Evolutionary conservation across 35 echinoderm and acorn worm species (phyloP), one percentile per base, ranked within the genome.

Genomic region (Stichopus chloronotus): DNA sequence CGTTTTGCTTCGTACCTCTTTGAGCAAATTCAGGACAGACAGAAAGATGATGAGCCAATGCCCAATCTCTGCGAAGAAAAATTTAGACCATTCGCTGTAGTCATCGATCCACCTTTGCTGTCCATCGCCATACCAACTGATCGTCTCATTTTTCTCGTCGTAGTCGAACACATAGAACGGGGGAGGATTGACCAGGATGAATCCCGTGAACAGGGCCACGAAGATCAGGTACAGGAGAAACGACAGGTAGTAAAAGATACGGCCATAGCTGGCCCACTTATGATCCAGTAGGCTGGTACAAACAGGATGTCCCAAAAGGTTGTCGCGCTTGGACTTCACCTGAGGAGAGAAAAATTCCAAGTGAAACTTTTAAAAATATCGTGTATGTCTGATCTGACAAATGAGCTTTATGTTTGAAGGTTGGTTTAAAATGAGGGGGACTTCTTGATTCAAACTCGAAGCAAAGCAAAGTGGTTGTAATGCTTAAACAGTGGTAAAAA

Each of bases 261-360:
- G 91, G 13, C 95, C 97, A 55, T 99, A 99, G 76, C 91, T 95
- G 56, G 84, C 93, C 97, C 97, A 99, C 78, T 99, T 99, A 90
- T 96, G 95, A 52, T 80, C 65, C 17, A 96, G 91, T 52, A 99
- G 93, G 55, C 95, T 96, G 78, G 95, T 96, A 43, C 94, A 93
- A 52, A 99, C 89, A 59, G 97, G 97, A 77, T 99, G 97, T 4
- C 97, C 93, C 14, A 99, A 94, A 23, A 96, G 92, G 22, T 96
- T 87, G 12, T 96, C 95, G 9, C 95, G 80, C 56, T 96, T 99
- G 6, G 93, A 82, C 58, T 85, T 94, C 56, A 98, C 96, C 96
- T 98, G 78, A 13, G 30, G 72, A 72, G 24, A 69, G 55, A 88
- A 82, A 52, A 30, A 58, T 25, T 12, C 7, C 7, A 6, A 61